Evolutionary conservation across 2,797 vertebrate genomes (phyloP).

Genomic region (Nyctalus aviator): DNA sequence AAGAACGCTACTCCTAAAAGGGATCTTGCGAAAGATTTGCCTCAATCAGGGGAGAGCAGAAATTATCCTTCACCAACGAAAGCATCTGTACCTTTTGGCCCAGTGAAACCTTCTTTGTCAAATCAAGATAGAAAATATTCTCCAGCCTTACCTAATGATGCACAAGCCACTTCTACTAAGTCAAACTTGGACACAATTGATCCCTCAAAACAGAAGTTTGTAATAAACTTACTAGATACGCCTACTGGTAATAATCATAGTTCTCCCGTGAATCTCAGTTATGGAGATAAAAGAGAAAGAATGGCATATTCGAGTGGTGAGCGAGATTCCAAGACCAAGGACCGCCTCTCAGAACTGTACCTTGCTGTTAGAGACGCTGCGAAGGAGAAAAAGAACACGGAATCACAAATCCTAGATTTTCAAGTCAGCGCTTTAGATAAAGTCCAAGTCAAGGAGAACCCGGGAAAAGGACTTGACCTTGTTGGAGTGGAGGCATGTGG

Average conservation of each 20-base stretch:
- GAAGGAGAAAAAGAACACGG: background rate
- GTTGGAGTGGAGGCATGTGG: rapidly evolving
- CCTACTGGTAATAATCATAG: slow-evolving; percentile 32
- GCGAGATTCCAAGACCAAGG: background rate
- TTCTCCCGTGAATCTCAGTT: background rate
- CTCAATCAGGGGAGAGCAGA: background rate
- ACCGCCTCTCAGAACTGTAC: background rate
- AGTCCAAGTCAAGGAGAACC: background rate
- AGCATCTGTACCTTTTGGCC: background rate
- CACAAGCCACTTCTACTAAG: background rate
- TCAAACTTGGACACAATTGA: background rate
- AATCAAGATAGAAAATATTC: background rate
- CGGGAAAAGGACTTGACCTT: rapidly evolving
- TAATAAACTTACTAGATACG: background rate
- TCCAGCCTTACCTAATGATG: background rate
- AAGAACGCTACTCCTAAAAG: slow-evolving; percentile 33
- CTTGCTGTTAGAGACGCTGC: background rate
- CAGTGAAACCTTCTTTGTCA: background rate
- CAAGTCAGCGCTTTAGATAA: background rate
- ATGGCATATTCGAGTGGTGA: background rate
- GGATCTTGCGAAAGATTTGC: background rate
- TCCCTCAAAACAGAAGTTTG: slow-evolving; percentile 5
- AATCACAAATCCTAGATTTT: background rate
- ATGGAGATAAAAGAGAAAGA: background rate
- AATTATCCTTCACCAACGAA: background rate